Conservation (phyloP, 1,140 invertebrate genomes). For the Drosophila grimshawi region DNA sequence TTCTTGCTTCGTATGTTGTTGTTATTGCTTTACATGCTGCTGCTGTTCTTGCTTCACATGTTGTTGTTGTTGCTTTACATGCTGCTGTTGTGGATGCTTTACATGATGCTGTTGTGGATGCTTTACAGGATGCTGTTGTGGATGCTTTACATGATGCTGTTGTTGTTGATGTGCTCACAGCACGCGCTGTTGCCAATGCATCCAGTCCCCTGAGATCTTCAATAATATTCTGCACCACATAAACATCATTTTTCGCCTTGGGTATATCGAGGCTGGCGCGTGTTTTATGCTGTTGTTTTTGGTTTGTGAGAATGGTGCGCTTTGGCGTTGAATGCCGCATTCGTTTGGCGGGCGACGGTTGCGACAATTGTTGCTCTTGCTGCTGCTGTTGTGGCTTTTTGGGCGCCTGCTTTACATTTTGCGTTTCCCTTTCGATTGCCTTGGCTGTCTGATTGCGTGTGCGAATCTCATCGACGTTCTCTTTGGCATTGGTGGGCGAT, state of each 20-base stretch:
- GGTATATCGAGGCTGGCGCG: constrained; percentile 6
- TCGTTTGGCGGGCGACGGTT: constrained; percentile 1
- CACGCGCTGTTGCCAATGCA: neutral
- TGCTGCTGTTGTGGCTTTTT: neutral
- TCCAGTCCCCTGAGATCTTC: constrained; percentile 37
- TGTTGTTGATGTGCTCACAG: neutral
- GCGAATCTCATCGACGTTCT: constrained; percentile 37
- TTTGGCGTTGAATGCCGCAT: constrained; percentile 12
- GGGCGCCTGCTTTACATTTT: neutral
- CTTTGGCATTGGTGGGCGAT: constrained; percentile 41
- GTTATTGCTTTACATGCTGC: neutral
- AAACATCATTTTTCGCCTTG: constrained; percentile 37
- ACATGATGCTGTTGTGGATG: no score
- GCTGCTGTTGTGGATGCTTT: neutral
- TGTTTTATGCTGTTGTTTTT: constrained; percentile 43
- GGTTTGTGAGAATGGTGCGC: constrained; percentile 39
- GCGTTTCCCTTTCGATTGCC: neutral
- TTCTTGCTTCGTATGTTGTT: no score
- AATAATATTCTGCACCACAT: constrained; percentile 32
- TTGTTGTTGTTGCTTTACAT: neutral
- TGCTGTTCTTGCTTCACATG: neutral
- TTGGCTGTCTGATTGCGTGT: constrained; percentile 3
- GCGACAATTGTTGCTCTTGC: neutral
- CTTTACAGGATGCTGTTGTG: no score
- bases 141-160: neutral